Percentiles rank a stretch among this genome's conserved stretches.
phyloP scores from a whole-genome alignment of 2,888 invertebrate genomes.

The Myopa testacea region DNA sequence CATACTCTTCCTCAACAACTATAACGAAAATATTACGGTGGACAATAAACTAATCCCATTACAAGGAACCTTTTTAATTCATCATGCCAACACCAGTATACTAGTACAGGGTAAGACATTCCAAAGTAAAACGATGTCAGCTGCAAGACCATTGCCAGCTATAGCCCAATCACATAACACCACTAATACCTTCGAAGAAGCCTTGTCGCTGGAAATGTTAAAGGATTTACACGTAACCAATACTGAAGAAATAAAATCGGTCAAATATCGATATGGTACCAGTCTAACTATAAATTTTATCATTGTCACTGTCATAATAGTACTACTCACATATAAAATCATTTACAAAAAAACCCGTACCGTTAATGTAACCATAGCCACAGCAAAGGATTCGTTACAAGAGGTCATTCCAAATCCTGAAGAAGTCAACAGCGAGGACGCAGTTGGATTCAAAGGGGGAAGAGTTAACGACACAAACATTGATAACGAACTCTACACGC shows the following conservation, averaged over 20 bases:
- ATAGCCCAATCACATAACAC: constrained; percentile 24
- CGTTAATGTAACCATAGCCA: constrained; percentile 9
- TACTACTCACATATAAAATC: background rate
- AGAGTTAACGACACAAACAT: constrained; percentile 10
- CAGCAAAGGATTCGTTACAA: constrained; percentile 11
- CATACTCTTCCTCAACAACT: constrained; percentile 27
- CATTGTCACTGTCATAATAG: constrained; percentile 10
- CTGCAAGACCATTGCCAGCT: constrained; percentile 19
- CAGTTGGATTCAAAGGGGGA: constrained; percentile 10
- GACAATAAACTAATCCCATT: constrained; percentile 4
- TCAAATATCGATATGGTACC: constrained; percentile 26
- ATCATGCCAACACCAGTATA: constrained; percentile 21
- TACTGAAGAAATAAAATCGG: constrained; percentile 19
- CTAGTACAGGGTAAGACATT: constrained; percentile 17
- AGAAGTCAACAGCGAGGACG: constrained; percentile 13
- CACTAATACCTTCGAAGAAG: constrained; percentile 25
- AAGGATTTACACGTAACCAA: constrained; percentile 27
- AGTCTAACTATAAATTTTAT: constrained; percentile 22
- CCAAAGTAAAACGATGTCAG: constrained; percentile 20
- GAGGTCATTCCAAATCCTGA: constrained; percentile 17
- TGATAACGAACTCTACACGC: background rate
- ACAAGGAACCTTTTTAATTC: constrained; percentile 25
- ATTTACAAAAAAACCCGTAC: background rate
- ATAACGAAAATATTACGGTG: constrained; percentile 17
- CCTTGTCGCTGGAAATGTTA: constrained; percentile 18